A percentile compares a stretch with the other conserved stretches of the same genome.
Evolutionary conservation across 1,140 invertebrate species (phyloP).

Genomic region (Telenomus remus): DNA sequence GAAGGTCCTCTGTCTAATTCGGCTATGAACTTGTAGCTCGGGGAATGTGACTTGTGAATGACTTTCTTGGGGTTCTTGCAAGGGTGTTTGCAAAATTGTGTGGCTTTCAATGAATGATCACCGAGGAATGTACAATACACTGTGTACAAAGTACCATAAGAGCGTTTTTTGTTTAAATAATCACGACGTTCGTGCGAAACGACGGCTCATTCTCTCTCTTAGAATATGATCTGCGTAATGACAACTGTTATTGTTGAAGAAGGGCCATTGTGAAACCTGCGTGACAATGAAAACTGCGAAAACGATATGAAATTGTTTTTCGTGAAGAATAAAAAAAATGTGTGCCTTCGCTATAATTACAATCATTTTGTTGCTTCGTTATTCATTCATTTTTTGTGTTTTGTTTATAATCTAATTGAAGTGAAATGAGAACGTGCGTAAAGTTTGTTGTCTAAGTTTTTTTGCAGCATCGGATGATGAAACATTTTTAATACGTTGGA

Average conservation of each 20-base stretch:
- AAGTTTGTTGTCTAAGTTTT: too few species aligned
- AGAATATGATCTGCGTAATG: slow-evolving; percentile 39
- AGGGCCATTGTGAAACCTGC: slow-evolving; percentile 39
- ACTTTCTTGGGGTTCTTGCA: neutral
- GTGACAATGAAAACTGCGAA: slow-evolving; percentile 42
- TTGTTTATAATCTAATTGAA: too few species aligned
- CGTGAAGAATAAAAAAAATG: slow-evolving; percentile 8
- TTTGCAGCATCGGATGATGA: too few species aligned
- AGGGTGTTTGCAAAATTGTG: slow-evolving; percentile 27
- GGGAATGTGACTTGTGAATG: too few species aligned
- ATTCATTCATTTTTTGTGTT: neutral
- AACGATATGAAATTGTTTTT: slow-evolving; percentile 28
- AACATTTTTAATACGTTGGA: too few species aligned
- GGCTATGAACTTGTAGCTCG: too few species aligned
- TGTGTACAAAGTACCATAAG: slow-evolving; percentile 74
- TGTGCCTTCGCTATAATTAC: neutral
- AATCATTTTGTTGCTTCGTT: neutral
- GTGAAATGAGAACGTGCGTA: too few species aligned
- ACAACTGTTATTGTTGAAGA: slow-evolving; percentile 52
- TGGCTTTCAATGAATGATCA: slow-evolving; percentile 30
- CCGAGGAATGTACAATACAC: slow-evolving; percentile 72
- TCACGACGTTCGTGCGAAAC: slow-evolving; percentile 46
- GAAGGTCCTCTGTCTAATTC: too few species aligned
- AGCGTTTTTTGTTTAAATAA: slow-evolving; percentile 62
- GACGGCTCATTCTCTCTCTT: slow-evolving; percentile 39